Conservation (phyloP, 2,113 vertebrate genomes). For the Nesoenas mayeri region DNA sequence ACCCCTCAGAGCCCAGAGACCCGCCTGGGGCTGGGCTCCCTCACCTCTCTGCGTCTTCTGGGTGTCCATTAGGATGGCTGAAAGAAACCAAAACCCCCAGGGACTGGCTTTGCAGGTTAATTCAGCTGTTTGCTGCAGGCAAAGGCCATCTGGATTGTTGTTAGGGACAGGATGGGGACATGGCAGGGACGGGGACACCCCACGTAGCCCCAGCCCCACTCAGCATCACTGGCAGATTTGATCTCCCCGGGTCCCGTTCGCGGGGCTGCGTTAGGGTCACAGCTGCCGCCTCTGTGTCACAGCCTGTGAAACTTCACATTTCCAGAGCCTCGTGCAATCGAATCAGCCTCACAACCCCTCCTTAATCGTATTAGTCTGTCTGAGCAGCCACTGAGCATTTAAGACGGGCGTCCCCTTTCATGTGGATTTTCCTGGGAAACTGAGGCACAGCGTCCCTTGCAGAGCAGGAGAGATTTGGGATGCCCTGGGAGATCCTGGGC, state of each 20-base stretch:
- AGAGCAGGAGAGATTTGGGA: not conserved
- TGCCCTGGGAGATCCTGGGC: not conserved
- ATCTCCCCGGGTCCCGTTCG: constrained; percentile 20
- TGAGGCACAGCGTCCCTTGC: not conserved
- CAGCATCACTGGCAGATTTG: not conserved
- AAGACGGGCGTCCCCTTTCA: not conserved
- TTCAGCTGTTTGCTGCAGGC: not conserved
- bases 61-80: not conserved
- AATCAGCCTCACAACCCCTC: not conserved
- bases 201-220: not conserved
- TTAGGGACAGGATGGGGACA: not conserved
- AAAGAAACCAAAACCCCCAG: not conserved
- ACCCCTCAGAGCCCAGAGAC: too few species aligned
- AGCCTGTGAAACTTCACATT: not conserved
- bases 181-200: not conserved
- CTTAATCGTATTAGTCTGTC: not conserved
- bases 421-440: not conserved
- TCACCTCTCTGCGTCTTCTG: not conserved
- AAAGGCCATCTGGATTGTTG: not conserved
- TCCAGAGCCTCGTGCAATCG: not conserved
- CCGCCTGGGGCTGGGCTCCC: not conserved
- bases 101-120: not conserved
- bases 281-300: not conserved
- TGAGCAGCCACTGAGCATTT: not conserved
- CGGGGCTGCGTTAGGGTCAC: not conserved